Evolutionary conservation across 1,140 invertebrate species (phyloP).

Genomic region (Tribolium madens): DNA sequence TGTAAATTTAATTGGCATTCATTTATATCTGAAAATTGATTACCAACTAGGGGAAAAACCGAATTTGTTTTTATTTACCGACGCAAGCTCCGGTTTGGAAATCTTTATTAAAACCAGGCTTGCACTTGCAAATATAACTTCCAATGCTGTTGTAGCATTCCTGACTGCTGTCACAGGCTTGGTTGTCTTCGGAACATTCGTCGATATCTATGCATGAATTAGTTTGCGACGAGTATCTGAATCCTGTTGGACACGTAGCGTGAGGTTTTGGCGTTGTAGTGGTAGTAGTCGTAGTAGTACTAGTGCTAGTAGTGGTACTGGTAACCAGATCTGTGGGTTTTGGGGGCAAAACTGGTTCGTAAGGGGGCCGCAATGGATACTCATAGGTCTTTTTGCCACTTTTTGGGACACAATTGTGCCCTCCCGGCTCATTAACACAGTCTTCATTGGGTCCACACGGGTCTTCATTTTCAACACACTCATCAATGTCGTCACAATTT

Average conservation of each 20-base stretch:
- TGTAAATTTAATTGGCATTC: conserved; percentile 72
- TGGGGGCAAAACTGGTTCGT: conserved; percentile 1
- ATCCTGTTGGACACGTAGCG: conserved; percentile 58
- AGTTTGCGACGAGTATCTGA: conserved; percentile 56
- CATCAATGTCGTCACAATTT: conserved; percentile 78
- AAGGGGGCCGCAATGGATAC: conserved; percentile 8
- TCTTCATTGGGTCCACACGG: conserved; percentile 73
- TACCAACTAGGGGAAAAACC: too few species aligned
- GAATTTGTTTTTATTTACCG: too few species aligned
- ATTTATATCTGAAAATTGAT: conserved; percentile 78
- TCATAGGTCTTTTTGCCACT: conserved; percentile 29
- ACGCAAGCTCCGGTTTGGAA: conserved; percentile 77
- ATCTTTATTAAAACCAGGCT: conserved; percentile 78
- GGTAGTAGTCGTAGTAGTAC: conserved; percentile 42
- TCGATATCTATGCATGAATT: conserved; percentile 75
- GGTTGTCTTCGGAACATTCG: conserved; percentile 76
- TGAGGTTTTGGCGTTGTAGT: conserved; percentile 11
- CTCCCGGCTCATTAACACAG: conserved; percentile 80
- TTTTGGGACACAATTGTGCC: conserved; percentile 74
- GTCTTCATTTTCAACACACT: conserved; percentile 76
- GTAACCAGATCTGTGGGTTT: conserved; percentile 63
- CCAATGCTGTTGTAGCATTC: conserved; percentile 84
- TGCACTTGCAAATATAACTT: conserved; percentile 83
- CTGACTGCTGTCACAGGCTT: conserved; percentile 75
- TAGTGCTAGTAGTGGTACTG: conserved; percentile 50